Evolutionary conservation across 2,797 vertebrate genomes (phyloP).

Genomic region (Hippopotamyrus pictus): DNA sequence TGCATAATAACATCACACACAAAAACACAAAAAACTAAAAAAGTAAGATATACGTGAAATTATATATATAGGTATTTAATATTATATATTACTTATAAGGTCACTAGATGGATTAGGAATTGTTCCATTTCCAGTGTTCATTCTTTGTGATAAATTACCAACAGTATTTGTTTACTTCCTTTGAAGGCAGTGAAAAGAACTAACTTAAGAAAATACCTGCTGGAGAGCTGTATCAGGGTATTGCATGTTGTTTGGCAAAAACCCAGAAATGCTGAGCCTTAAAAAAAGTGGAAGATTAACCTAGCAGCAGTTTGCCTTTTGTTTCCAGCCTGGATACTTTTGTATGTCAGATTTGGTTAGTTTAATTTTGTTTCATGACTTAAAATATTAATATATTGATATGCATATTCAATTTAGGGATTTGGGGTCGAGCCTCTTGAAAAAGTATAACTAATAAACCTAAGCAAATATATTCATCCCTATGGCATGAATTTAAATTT

Average conservation of each 20-base stretch:
- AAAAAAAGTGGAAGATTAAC: background rate
- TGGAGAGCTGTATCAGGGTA: background rate
- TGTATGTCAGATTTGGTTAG: background rate
- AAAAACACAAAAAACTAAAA: background rate
- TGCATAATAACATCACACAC: background rate
- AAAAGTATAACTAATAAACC: background rate
- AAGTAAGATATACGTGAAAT: background rate
- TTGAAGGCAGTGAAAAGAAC: background rate
- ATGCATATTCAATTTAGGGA: background rate
- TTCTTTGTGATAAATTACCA: background rate
- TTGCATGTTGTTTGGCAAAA: background rate
- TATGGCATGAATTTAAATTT: constrained; percentile 16
- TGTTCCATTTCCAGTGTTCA: background rate
- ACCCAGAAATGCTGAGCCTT: background rate
- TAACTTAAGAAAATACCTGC: background rate
- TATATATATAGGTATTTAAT: background rate
- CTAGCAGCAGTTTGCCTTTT: background rate
- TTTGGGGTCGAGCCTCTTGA: background rate
- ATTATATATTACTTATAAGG: background rate
- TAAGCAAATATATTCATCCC: background rate
- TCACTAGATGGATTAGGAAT: background rate
- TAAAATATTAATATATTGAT: background rate
- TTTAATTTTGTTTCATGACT: background rate
- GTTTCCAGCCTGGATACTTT: background rate
- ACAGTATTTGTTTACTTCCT: background rate